Evolutionary conservation across 2,113 vertebrate species (phyloP).

Genomic region (Craseonycteris thonglongyai): DNA sequence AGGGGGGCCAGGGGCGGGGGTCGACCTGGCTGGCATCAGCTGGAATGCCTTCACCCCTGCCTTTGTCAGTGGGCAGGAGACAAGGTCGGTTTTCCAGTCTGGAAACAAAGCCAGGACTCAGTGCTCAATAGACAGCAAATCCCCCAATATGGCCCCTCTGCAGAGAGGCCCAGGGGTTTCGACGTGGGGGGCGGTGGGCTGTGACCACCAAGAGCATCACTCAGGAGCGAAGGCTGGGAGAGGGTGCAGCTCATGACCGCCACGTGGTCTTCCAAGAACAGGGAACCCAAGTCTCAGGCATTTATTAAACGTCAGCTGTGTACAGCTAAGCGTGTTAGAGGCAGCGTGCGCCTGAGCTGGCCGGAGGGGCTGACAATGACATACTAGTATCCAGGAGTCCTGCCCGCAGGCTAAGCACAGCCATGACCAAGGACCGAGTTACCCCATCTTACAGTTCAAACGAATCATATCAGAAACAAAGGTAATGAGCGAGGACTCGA

Average conservation of each 20-base stretch:
- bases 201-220: neutral
- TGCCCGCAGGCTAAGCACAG: neutral
- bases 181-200: fast-evolving
- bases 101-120: neutral
- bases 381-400: neutral
- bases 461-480: no score
- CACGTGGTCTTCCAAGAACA: neutral
- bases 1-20: no score
- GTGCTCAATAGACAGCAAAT: neutral
- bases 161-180: fast-evolving
- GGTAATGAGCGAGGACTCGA: neutral
- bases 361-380: neutral
- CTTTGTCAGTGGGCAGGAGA: neutral
- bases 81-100: neutral
- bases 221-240: neutral
- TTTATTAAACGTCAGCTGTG: neutral
- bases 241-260: fast-evolving
- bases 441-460: neutral
- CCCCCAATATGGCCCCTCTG: neutral
- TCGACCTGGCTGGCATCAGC: neutral
- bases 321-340: neutral
- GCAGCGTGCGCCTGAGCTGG: fast-evolving
- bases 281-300: no score
- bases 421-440: neutral
- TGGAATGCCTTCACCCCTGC: neutral